Evolutionary conservation across 2,797 vertebrate species (phyloP).

Genomic region (Esox lucius): DNA sequence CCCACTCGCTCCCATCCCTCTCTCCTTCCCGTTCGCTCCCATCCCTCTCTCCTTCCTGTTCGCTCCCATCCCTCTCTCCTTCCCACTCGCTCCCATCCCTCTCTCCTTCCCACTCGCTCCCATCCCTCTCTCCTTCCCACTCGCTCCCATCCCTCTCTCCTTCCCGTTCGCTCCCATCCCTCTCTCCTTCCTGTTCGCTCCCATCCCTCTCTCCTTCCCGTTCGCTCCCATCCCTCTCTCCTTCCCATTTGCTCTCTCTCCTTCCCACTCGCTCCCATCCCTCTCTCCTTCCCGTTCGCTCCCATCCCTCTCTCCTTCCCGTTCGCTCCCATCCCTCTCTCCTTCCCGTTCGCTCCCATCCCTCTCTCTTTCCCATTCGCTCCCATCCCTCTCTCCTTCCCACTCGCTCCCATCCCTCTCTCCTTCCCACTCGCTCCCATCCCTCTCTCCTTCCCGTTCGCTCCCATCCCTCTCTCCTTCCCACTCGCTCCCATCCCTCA

Average conservation of each 20-base stretch:
- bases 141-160: neutral
- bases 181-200: neutral
- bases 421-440: slow-evolving; percentile 1
- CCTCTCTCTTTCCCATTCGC: neutral
- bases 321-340: neutral
- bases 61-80: neutral
- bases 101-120: neutral
- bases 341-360: neutral
- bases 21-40: neutral
- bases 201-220: neutral
- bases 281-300: neutral
- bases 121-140: neutral
- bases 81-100: slow-evolving; percentile 1
- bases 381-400: neutral
- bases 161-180: neutral
- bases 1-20: neutral
- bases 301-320: neutral
- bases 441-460: neutral
- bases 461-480: neutral
- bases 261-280: too few species aligned
- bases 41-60: neutral
- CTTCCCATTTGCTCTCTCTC: slow-evolving; percentile 5
- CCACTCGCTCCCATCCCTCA: neutral
- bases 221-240: neutral
- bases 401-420: neutral